Conservation (phyloP, 2,797 vertebrate genomes). For the Taeniopygia guttata region DNA sequence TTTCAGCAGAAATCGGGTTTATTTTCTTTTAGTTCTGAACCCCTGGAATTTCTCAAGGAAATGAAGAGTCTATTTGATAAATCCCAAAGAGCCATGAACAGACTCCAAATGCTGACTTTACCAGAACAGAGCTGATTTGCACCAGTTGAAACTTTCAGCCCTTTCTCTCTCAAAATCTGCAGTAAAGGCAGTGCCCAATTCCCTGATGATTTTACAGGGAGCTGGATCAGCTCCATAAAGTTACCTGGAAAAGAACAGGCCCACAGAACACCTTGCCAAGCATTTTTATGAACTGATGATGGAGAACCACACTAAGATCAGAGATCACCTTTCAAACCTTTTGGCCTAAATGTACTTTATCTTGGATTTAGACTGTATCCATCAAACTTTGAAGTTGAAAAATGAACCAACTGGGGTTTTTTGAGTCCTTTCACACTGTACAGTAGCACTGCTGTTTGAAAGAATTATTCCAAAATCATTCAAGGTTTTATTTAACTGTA, state of each 20-base stretch:
- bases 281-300: constrained; percentile 41
- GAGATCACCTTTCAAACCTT: constrained; percentile 33
- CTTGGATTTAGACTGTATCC: constrained; percentile 8
- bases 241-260: constrained; percentile 2
- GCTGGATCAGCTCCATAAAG: background rate
- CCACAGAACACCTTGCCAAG: background rate
- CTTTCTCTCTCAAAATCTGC: background rate
- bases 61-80: constrained; percentile 18
- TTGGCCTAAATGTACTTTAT: constrained; percentile 30
- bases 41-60: background rate
- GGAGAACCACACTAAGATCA: background rate
- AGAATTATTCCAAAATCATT: background rate
- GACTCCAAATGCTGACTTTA: background rate
- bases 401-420: background rate
- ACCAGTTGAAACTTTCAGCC: background rate
- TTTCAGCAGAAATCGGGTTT: constrained; percentile 15
- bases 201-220: background rate
- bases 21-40: background rate
- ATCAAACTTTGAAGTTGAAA: constrained; percentile 2
- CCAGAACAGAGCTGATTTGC: background rate
- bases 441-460: constrained; percentile 40
- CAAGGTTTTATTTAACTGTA: constrained; percentile 33
- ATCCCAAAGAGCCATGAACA: background rate
- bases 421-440: background rate
- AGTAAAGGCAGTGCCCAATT: background rate